These are phyloP conservation scores for Notocelia uddmanniana DNA, from an alignment of 2,888 invertebrate species.

Conservation along the genomic window DNA sequence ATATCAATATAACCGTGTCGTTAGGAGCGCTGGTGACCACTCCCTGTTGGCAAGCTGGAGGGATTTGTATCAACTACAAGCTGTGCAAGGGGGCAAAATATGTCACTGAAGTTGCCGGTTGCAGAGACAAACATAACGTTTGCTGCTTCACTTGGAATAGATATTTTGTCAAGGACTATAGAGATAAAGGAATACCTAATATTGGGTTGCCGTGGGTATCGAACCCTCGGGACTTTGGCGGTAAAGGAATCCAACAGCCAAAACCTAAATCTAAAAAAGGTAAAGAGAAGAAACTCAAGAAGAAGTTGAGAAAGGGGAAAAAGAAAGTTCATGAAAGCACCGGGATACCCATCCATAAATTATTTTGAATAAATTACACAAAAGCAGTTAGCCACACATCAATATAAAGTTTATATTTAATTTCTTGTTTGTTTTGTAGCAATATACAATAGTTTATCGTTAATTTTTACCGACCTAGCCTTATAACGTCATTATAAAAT, in stretches of 20 bases:
- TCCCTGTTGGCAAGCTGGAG: slow-evolving; percentile 72
- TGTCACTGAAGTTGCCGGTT: slow-evolving; percentile 69
- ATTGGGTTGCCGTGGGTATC: slow-evolving; percentile 65
- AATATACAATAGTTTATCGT: neutral
- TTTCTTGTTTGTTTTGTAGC: neutral
- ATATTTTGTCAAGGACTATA: slow-evolving; percentile 62
- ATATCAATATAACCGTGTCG: slow-evolving; percentile 31
- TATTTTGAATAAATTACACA: neutral
- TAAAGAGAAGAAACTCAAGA: slow-evolving; percentile 19
- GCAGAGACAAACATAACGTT: slow-evolving; percentile 67
- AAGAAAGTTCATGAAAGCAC: neutral
- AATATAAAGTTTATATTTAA: neutral
- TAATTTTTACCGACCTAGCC: neutral
- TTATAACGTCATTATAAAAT: neutral
- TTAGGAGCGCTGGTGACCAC: slow-evolving; percentile 70
- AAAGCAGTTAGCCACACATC: neutral
- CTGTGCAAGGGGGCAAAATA: slow-evolving; percentile 66
- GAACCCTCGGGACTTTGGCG: slow-evolving; percentile 58
- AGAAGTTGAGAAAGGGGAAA: neutral
- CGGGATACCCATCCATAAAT: neutral
- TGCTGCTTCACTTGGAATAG: slow-evolving; percentile 77
- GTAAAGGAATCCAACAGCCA: slow-evolving; percentile 62
- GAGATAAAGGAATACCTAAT: slow-evolving; percentile 60
- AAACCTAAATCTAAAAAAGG: slow-evolving; percentile 47
- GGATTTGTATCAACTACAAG: slow-evolving; percentile 68